Conservation (phyloP, 2,113 vertebrate species). For the Nanorana parkeri region DNA sequence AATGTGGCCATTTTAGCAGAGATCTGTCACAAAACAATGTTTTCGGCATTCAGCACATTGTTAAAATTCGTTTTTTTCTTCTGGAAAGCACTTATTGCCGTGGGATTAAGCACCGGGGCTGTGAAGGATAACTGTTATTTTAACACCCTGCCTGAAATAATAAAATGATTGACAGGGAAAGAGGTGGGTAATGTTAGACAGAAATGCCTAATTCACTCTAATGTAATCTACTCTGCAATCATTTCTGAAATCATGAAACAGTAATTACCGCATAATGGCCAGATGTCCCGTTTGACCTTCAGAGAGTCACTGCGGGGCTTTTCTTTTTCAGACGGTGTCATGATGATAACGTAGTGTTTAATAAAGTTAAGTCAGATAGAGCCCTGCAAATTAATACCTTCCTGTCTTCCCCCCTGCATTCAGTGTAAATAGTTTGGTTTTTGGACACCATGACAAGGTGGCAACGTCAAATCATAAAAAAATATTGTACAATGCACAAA, state of each 20-base stretch:
- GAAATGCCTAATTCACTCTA: conserved; percentile 30
- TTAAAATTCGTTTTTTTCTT: conserved; percentile 11
- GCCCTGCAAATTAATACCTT: conserved; percentile 19
- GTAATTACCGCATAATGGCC: conserved; percentile 55
- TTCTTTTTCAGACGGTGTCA: conserved; percentile 53
- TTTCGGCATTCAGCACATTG: conserved; percentile 23
- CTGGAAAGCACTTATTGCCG: conserved; percentile 27
- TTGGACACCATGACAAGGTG: no score
- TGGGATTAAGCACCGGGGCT: conserved; percentile 35
- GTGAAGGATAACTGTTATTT: background rate
- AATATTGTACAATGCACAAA: no score
- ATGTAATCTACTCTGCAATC: conserved; percentile 52
- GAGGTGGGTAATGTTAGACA: background rate
- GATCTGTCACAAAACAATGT: background rate
- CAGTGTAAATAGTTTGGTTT: background rate
- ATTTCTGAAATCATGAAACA: conserved; percentile 52
- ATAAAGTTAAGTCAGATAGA: conserved; percentile 51
- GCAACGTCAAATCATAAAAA: no score
- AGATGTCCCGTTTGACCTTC: conserved; percentile 58
- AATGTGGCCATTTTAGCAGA: no score
- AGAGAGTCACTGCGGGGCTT: conserved; percentile 43
- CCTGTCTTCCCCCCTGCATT: background rate
- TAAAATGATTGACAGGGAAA: conserved; percentile 37
- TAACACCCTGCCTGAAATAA: conserved; percentile 12
- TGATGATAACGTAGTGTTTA: conserved; percentile 56